phyloP scores from a whole-genome alignment of 2,797 vertebrate genomes.

The Chiroxiphia lanceolata region DNA sequence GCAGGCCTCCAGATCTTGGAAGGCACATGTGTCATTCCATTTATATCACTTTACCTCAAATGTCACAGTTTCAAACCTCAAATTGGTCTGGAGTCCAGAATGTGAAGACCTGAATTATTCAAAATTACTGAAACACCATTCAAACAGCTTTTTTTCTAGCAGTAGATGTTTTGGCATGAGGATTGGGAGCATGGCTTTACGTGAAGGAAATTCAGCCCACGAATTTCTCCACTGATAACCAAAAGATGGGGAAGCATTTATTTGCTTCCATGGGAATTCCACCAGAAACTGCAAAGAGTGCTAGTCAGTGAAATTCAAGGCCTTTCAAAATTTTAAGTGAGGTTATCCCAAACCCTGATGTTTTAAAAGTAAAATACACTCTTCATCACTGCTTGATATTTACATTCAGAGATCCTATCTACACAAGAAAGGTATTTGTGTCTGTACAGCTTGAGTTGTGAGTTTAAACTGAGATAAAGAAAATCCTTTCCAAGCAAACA shows the following conservation, averaged over 20 bases:
- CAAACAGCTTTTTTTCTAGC: neutral
- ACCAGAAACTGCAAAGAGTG: neutral
- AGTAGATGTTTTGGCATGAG: neutral
- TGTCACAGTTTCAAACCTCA: neutral
- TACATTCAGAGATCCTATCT: neutral
- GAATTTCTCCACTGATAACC: neutral
- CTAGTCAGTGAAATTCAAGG: neutral
- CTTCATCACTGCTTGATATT: neutral
- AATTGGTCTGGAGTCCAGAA: neutral
- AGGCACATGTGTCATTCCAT: neutral
- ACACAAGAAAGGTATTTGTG: neutral
- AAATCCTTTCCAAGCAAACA: neutral
- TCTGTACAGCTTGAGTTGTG: neutral
- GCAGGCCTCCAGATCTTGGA: neutral
- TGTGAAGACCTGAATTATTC: neutral
- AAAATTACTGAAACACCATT: neutral
- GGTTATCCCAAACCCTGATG: neutral
- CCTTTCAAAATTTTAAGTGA: neutral
- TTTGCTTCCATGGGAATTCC: neutral
- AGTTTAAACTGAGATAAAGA: neutral
- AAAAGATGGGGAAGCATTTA: neutral
- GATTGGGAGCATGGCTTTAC: neutral
- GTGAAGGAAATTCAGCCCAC: neutral
- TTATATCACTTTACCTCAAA: neutral
- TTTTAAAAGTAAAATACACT: neutral